phyloP scores from a whole-genome alignment of 2,113 vertebrate genomes.

The Henicopernis longicauda region DNA sequence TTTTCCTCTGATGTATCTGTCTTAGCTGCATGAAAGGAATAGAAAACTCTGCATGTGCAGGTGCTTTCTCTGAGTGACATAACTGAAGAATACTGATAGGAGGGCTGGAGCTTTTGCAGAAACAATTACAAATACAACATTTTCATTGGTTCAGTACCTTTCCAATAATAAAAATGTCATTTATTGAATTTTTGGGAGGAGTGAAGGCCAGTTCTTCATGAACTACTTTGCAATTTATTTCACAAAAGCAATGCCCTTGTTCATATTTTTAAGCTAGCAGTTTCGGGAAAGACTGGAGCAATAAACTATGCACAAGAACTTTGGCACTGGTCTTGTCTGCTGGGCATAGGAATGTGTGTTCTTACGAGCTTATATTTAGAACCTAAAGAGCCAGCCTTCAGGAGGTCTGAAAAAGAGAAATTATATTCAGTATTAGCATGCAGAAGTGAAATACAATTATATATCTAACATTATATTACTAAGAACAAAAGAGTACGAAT shows the following conservation, averaged over 20 bases:
- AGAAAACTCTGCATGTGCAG: not conserved
- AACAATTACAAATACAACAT: not conserved
- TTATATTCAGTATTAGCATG: not conserved
- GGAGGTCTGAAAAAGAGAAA: not conserved
- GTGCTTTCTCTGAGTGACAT: not conserved
- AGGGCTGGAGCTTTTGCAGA: not conserved
- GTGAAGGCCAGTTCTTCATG: not conserved
- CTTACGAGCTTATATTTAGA: not conserved
- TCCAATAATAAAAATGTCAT: not conserved
- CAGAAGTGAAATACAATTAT: not conserved
- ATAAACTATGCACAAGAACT: not conserved
- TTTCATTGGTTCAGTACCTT: not conserved
- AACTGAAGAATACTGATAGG: not conserved
- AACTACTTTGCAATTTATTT: not conserved
- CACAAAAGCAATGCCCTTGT: not conserved
- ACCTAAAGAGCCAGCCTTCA: not conserved
- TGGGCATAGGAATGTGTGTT: not conserved
- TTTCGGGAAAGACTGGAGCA: not conserved
- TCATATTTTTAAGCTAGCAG: not conserved
- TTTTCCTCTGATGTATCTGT: not conserved
- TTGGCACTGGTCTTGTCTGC: not conserved
- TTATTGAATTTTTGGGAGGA: not conserved
- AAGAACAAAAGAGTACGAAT: not conserved
- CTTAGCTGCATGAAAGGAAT: not conserved
- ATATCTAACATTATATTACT: not conserved